Conservation (phyloP, 1,140 invertebrate genomes). For the Cotesia glomerata region DNA sequence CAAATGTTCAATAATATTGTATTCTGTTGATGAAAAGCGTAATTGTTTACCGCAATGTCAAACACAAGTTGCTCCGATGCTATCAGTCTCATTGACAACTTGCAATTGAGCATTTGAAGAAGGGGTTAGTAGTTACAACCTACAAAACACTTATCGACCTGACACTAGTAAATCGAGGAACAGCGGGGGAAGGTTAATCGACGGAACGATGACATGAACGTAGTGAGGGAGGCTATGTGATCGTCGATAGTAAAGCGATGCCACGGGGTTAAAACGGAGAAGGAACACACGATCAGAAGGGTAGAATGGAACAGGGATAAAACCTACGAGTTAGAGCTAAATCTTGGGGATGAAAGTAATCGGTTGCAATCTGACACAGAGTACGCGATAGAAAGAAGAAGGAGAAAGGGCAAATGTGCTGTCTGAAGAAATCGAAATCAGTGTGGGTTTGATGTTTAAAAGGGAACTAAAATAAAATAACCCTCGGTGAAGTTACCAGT, state of each 20-base stretch:
- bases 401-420: not conserved
- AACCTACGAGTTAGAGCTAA: constrained; percentile 11
- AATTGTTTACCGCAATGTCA: not conserved
- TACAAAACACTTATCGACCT: constrained; percentile 34
- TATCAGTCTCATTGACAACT: no score
- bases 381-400: not conserved
- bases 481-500: not conserved
- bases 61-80: no score
- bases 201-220: constrained; percentile 31
- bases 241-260: not conserved
- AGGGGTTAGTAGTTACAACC: constrained; percentile 11
- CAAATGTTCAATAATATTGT: no score
- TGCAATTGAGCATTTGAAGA: not conserved
- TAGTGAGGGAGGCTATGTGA: not conserved
- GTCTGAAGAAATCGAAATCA: not conserved
- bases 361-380: not conserved
- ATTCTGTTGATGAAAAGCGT: no score
- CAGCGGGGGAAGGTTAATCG: constrained; percentile 27
- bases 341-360: constrained; percentile 18
- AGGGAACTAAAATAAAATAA: not conserved
- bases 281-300: no score
- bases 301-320: not conserved
- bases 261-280: no score
- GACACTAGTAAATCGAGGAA: constrained; percentile 5
- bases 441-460: not conserved